A percentile compares a stretch with the other conserved stretches of the same genome.
phyloP scores from a whole-genome alignment of 2,888 invertebrate genomes.

The Copidosoma aretas region DNA sequence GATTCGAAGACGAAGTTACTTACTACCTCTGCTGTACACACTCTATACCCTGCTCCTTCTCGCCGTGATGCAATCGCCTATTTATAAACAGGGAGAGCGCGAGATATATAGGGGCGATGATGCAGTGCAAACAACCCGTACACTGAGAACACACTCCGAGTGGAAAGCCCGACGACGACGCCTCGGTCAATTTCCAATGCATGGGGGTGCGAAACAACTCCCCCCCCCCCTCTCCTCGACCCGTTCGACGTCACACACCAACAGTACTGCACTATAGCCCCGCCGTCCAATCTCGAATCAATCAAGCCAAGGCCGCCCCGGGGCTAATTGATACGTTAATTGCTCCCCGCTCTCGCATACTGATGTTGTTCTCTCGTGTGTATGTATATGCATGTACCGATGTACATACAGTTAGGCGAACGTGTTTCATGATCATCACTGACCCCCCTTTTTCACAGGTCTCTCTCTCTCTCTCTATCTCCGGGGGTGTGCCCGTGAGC shows the following conservation, averaged over 20 bases:
- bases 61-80: not conserved
- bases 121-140: too few relatives aligned
- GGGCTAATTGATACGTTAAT: constrained; percentile 53
- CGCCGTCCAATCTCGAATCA: constrained; percentile 50
- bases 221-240: too few relatives aligned
- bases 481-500: not conserved
- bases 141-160: not conserved
- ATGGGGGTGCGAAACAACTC: too few relatives aligned
- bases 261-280: not conserved
- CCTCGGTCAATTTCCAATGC: constrained; percentile 8
- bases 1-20: too few relatives aligned
- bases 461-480: too few relatives aligned
- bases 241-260: constrained; percentile 24
- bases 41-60: too few relatives aligned
- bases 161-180: too few relatives aligned
- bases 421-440: too few relatives aligned
- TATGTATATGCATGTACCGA: too few relatives aligned
- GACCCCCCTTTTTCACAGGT: not conserved
- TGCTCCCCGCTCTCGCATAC: constrained; percentile 42
- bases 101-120: too few relatives aligned
- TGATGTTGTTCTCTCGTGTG: not conserved
- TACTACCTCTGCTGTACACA: too few relatives aligned
- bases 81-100: constrained; percentile 8
- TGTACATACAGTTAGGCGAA: too few relatives aligned
- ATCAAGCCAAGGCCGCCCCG: constrained; percentile 46